Conservation (phyloP, 30 jellyfish, hydroid and myxozoan species). For the Pseudorhiza aurosa region DNA sequence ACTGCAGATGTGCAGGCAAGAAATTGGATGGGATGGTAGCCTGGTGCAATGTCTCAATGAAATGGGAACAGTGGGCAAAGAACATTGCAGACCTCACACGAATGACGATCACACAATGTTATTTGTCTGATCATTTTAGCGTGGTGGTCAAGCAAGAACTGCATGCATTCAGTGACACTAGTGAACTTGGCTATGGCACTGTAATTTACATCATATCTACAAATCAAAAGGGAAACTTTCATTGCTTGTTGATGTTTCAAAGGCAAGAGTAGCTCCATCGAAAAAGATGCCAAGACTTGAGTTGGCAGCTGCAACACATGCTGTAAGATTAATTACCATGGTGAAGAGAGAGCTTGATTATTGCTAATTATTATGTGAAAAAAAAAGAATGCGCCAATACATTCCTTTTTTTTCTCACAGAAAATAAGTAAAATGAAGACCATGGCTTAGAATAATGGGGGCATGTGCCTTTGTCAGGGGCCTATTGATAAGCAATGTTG, state of each 20-base stretch:
- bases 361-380: too few species aligned
- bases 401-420: too few species aligned
- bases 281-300: slow-evolving; percentile 43
- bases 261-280: slow-evolving; percentile 48
- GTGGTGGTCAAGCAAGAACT: slow-evolving; percentile 29
- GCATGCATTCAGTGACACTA: slow-evolving; percentile 61
- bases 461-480: too few species aligned
- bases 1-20: slow-evolving; percentile 12
- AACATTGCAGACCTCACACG: slow-evolving; percentile 12
- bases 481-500: too few species aligned
- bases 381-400: too few species aligned
- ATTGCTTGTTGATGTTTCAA: slow-evolving; percentile 39
- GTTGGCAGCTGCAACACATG: slow-evolving; percentile 51
- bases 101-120: slow-evolving; percentile 16
- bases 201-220: slow-evolving; percentile 26
- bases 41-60: not conserved
- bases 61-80: slow-evolving; percentile 41
- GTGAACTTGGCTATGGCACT: slow-evolving; percentile 52
- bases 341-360: slow-evolving; percentile 44
- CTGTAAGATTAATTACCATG: slow-evolving; percentile 13
- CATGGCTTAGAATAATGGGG: too few species aligned
- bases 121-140: slow-evolving; percentile 35
- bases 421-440: too few species aligned
- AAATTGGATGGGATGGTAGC: slow-evolving; percentile 13
- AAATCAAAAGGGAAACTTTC: slow-evolving; percentile 19